Percentiles rank a stretch among this genome's conserved stretches.
Evolutionary conservation across 2,888 invertebrate species (phyloP).

Genomic region (Palloptera scutellata): DNA sequence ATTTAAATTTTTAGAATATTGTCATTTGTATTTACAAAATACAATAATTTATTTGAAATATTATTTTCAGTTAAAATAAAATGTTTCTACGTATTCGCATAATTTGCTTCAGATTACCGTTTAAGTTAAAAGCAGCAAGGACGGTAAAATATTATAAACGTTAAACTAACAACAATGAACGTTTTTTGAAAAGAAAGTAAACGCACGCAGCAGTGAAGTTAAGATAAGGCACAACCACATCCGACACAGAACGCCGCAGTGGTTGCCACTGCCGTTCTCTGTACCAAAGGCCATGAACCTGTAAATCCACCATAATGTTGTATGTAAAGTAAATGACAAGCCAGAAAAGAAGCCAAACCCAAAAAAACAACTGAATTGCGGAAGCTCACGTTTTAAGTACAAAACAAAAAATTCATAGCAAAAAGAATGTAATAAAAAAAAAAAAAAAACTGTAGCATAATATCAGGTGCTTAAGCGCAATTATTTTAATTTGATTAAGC

Average conservation of each 20-base stretch:
- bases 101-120: too few relatives aligned
- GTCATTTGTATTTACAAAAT: too few relatives aligned
- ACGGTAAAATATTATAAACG: too few relatives aligned
- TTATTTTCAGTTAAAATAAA: too few relatives aligned
- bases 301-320: background rate
- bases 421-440: background rate
- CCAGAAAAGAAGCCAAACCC: background rate
- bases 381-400: background rate
- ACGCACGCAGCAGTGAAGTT: background rate
- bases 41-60: too few relatives aligned
- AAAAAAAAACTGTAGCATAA: slow-evolving; percentile 34
- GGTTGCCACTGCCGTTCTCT: background rate
- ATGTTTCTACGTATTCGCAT: too few relatives aligned
- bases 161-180: too few relatives aligned
- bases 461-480: slow-evolving; percentile 44
- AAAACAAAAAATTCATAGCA: background rate
- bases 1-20: too few relatives aligned
- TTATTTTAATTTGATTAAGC: slow-evolving; percentile 46
- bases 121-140: too few relatives aligned
- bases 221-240: slow-evolving; percentile 14
- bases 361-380: background rate
- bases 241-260: background rate
- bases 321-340: background rate
- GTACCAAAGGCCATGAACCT: background rate
- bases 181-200: too few relatives aligned